These are phyloP conservation scores for Nesidiocoris tenuis DNA, from an alignment of 2,888 invertebrate genomes.

Conservation along the genomic window DNA sequence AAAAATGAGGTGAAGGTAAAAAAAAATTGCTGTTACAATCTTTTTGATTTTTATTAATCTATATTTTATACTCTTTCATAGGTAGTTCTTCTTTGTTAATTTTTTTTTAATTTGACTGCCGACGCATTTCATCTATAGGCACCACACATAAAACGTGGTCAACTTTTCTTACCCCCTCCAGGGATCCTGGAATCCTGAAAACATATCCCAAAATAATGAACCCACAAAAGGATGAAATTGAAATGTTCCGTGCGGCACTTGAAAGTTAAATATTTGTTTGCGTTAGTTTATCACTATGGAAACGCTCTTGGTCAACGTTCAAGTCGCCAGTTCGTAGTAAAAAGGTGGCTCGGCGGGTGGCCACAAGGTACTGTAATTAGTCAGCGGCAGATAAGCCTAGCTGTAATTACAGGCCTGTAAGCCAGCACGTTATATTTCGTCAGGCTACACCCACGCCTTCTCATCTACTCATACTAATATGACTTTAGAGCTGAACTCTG, in stretches of 20 bases:
- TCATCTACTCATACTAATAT: constrained; percentile 31
- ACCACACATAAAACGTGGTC: too few relatives aligned
- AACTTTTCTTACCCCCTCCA: too few relatives aligned
- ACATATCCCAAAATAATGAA: too few relatives aligned
- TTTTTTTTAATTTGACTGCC: too few relatives aligned
- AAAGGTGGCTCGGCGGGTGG: constrained; percentile 34
- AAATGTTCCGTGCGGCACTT: too few relatives aligned
- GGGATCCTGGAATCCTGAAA: too few relatives aligned
- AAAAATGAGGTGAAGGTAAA: too few relatives aligned
- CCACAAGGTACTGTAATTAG: constrained; percentile 34
- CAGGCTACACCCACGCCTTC: constrained; percentile 22
- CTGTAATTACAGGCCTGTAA: constrained; percentile 33
- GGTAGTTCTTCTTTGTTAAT: too few relatives aligned
- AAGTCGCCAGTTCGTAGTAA: background rate
- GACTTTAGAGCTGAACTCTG: constrained; percentile 17
- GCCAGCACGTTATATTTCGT: constrained; percentile 38
- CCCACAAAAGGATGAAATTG: background rate
- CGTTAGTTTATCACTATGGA: constrained; percentile 5
- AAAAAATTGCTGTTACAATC: too few relatives aligned
- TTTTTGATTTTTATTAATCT: too few relatives aligned
- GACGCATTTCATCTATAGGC: too few relatives aligned
- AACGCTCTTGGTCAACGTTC: constrained; percentile 4
- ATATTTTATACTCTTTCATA: too few relatives aligned
- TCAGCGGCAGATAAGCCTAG: constrained; percentile 30
- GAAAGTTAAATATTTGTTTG: background rate